Base-by-base conservation (phyloP, 1,140 invertebrate genomes). In the Temnothorax curvispinosus region DNA sequence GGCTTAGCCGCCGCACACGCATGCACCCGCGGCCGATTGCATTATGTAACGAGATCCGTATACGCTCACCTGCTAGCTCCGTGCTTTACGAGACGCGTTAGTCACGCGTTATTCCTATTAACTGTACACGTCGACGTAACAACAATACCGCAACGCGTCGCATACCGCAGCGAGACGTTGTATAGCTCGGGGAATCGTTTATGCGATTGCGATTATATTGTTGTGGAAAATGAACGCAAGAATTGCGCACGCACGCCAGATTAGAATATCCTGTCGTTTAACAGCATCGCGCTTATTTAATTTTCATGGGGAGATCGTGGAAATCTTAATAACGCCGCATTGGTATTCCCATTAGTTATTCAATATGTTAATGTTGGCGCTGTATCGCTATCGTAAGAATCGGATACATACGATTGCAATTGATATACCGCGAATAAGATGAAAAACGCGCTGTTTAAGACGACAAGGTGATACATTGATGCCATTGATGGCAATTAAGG, bases 21-120 rank as follows among this genome's bases (percentile, higher is more conserved):
- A 27, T n/a, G 56, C 38, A 78, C 78, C 65, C 80, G 56, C 74
- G 38, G n/a, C 50, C 75, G 69, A 81, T 88, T n/a, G 86, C 86
- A 77, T 90, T 90, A 90, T 72, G 89, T 76, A 90, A 90, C 80
- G 35, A 62, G 80, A 90, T 86, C 86, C 89, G 71, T 52, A 71
- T 80, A 75, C 69, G 80, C 62, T 87, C 88, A 87, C 60, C 88
- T 81, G 85, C 77, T 71, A 32, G 69, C 50, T 0, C 21, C 65
- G 78, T 80, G 64, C 47, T 90, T 89, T 80, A 85, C 78, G 74
- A 87, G 89, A 75, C 71, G 74, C 89, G 65, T 90, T 87, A 87
- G 85, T 90, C 89, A 85, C 80, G 56, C 87, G 74, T 90, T 90
- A 90, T 90, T 90, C 85, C 75, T 87, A 90, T 90, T 90, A 90